A percentile compares a stretch with the other conserved stretches of the same genome.
Conservation (phyloP, 2,797 vertebrate genomes). For the Tapera naevia region DNA sequence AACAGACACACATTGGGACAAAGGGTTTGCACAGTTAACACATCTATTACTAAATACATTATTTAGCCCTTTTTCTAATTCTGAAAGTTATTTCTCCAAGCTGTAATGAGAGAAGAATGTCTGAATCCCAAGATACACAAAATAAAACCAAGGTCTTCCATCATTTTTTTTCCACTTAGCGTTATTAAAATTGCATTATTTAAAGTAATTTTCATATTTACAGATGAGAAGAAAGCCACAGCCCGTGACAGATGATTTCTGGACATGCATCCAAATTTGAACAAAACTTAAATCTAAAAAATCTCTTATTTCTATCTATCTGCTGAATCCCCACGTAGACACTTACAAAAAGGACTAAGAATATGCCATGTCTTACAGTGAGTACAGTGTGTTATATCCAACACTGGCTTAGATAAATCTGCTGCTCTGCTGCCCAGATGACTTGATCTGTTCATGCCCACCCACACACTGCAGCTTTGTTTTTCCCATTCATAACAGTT, state of each 20-base stretch:
- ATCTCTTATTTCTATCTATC: no score
- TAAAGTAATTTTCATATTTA: neutral
- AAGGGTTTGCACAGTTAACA: neutral
- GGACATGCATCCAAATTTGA: neutral
- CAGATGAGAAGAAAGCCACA: neutral
- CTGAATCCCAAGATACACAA: neutral
- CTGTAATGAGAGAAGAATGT: neutral
- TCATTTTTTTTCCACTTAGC: neutral
- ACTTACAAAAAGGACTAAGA: neutral
- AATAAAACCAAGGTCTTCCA: neutral
- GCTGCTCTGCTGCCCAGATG: neutral
- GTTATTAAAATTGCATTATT: neutral
- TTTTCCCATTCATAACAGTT: neutral
- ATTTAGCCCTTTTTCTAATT: neutral
- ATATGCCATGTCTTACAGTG: neutral
- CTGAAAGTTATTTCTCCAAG: neutral
- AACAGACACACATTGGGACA: neutral
- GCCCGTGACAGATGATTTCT: neutral
- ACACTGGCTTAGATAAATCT: neutral
- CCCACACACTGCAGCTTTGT: neutral
- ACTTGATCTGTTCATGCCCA: neutral
- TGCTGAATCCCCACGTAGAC: neutral
- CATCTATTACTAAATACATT: neutral
- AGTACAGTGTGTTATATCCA: neutral
- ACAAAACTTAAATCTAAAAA: no score